These are phyloP conservation scores for Agrochola lota DNA, from an alignment of 2,888 invertebrate species.

Conservation along the genomic window DNA sequence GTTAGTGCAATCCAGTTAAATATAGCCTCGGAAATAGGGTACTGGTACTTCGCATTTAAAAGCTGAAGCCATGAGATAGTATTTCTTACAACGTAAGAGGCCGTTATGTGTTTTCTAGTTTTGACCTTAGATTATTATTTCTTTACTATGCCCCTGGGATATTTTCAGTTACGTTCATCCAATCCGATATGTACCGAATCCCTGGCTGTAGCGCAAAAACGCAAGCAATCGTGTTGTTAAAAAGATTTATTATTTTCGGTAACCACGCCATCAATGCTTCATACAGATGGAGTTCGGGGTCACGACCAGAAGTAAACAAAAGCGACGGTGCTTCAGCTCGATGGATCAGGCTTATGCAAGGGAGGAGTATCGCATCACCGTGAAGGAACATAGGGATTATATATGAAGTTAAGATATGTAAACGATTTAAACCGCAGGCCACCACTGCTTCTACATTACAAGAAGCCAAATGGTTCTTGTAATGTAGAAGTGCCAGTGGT, in stretches of 20 bases:
- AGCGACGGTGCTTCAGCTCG: background rate
- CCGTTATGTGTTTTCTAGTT: background rate
- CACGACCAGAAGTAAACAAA: background rate
- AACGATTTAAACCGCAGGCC: background rate
- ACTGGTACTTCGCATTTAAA: slow-evolving; percentile 13
- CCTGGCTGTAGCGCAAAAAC: too few species aligned
- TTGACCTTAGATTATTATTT: background rate
- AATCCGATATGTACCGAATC: background rate
- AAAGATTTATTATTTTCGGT: background rate
- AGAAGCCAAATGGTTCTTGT: too few species aligned
- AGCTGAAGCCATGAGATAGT: slow-evolving; percentile 7
- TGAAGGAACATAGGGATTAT: background rate
- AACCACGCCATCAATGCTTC: too few species aligned
- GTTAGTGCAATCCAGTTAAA: slow-evolving; percentile 41
- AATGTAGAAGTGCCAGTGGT: too few species aligned
- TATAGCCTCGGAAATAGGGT: slow-evolving; percentile 38
- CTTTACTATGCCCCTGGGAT: too few species aligned
- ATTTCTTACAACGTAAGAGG: background rate
- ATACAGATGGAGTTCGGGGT: background rate
- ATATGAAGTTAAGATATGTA: background rate
- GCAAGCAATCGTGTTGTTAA: background rate
- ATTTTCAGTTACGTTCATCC: background rate
- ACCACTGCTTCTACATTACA: too few species aligned
- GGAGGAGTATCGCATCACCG: too few species aligned
- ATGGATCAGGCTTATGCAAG: too few species aligned